These are phyloP conservation scores for Chaenocephalus aceratus DNA, from an alignment of 2,113 vertebrate species.

Conservation along the genomic window DNA sequence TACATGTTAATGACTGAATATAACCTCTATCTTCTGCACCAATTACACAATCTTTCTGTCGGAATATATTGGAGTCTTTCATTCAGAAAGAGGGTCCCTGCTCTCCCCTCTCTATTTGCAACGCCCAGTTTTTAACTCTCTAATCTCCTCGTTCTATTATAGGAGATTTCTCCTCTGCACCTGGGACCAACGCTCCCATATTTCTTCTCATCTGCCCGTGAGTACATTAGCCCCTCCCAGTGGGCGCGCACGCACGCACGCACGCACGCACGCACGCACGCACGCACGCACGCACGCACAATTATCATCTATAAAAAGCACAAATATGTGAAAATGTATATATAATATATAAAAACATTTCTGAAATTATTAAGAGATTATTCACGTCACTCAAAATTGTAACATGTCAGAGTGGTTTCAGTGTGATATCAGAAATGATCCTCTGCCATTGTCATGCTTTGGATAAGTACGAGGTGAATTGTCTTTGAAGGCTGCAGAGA, in stretches of 20 bases:
- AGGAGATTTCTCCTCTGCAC: constrained; percentile 57
- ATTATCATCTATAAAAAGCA: too few species aligned
- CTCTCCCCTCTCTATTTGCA: constrained; percentile 28
- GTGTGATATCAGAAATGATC: constrained; percentile 58
- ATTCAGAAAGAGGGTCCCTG: background rate
- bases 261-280: constrained; percentile 38
- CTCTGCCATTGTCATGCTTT: constrained; percentile 38
- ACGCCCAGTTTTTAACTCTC: constrained; percentile 43
- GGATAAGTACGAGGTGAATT: constrained; percentile 10
- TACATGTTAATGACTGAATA: constrained; percentile 18
- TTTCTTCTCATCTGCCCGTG: constrained; percentile 51
- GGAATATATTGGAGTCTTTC: constrained; percentile 15
- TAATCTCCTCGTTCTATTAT: constrained; percentile 64
- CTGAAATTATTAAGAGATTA: too few species aligned
- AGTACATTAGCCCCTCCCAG: constrained; percentile 36
- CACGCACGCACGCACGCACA: constrained; percentile 21
- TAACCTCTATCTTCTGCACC: background rate
- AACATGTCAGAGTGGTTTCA: constrained; percentile 6
- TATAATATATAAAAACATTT: background rate
- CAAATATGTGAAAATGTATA: background rate
- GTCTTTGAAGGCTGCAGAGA: constrained; percentile 25
- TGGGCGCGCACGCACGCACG: constrained; percentile 12
- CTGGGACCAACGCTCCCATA: constrained; percentile 58
- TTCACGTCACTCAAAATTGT: too few species aligned
- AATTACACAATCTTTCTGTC: constrained; percentile 6